Conservation (phyloP, 1,140 invertebrate genomes). For the Berghia stephanieae region DNA sequence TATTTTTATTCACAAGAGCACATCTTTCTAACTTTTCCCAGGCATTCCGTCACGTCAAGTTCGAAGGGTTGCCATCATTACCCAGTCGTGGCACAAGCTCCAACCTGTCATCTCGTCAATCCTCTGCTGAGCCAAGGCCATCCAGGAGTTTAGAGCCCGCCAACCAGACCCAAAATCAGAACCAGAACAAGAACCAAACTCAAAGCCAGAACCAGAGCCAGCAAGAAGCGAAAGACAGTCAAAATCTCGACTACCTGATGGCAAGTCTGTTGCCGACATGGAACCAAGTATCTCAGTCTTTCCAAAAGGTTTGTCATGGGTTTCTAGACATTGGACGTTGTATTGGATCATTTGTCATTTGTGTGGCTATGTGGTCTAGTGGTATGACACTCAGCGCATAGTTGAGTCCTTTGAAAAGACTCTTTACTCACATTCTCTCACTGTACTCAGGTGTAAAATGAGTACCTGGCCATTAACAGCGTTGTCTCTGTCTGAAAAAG, state of each 20-base stretch:
- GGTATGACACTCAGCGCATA: no score
- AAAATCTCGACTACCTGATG: constrained; percentile 21
- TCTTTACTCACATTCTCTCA: no score
- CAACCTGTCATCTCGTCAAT: constrained; percentile 37
- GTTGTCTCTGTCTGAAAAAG: no score
- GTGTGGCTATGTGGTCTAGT: no score
- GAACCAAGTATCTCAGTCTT: constrained; percentile 46
- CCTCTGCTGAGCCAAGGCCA: constrained; percentile 24
- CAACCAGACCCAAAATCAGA: constrained; percentile 27
- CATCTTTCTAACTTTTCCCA: constrained; percentile 34
- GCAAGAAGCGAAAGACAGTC: constrained; percentile 4
- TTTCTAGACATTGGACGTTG: not conserved
- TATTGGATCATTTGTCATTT: not conserved
- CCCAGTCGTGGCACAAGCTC: constrained; percentile 49
- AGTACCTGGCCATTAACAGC: no score
- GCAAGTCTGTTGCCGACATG: constrained; percentile 44
- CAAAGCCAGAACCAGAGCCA: constrained; percentile 19
- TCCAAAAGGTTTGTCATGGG: constrained; percentile 46
- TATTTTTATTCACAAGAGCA: not conserved
- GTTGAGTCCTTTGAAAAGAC: no score
- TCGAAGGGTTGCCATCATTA: constrained; percentile 52
- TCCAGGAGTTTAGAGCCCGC: constrained; percentile 28
- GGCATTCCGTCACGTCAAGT: constrained; percentile 56
- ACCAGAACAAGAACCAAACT: constrained; percentile 21
- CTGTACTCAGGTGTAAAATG: no score